Base-by-base conservation (phyloP, 2,113 vertebrate species). In the Gyps fulvus region DNA sequence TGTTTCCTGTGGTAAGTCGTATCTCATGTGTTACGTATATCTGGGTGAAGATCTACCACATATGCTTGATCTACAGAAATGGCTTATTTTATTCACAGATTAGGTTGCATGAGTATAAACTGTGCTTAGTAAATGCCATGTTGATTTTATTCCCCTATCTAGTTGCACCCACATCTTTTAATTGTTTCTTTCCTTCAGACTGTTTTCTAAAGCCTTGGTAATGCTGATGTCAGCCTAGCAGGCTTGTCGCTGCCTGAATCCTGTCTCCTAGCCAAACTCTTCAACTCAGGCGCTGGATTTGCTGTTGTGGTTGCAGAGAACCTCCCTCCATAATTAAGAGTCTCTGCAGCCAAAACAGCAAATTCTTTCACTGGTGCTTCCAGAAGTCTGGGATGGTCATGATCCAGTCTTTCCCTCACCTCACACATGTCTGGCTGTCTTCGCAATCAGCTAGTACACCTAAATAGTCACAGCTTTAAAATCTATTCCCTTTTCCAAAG, bases 211-310 rank as follows among this genome's bases (percentile, higher is more conserved):
- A 94, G 63, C 59, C 55, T 38, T 23, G 50, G 55, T 83, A 62
- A 59, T 90, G 92, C 94, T 96, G 95, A 90, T 94, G 85, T 93
- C 95, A 95, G 95, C 83, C 67, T 86, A 62, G 67, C 55, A 92
- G 92, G 74, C 90, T 93, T 94, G 95, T 89, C 3, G 1, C 86
- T 95, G 96, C 96, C 83, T 90, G 97, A 89, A 34, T 88, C 79
- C 72, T 93, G 90, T 92, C 71, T 95, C 47, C 59, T 26, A 50
- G 82, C 96, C 96, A 96, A 88, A 69, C 76, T 73, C 71, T 83
- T 85, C 59, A 62, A 0, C 58, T 70, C 63, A 70, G 45, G 16
- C 20, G 0, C 83, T 92, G 79, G 85, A 78, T 93, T 92, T 96
- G 74, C 92, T 94, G 83, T 73, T 93, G 92, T 65, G 82, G 49